A percentile compares a stretch with the other conserved stretches of the same genome.
Conservation (phyloP, 2,888 invertebrate species). For the Choristoneura rosaceana region DNA sequence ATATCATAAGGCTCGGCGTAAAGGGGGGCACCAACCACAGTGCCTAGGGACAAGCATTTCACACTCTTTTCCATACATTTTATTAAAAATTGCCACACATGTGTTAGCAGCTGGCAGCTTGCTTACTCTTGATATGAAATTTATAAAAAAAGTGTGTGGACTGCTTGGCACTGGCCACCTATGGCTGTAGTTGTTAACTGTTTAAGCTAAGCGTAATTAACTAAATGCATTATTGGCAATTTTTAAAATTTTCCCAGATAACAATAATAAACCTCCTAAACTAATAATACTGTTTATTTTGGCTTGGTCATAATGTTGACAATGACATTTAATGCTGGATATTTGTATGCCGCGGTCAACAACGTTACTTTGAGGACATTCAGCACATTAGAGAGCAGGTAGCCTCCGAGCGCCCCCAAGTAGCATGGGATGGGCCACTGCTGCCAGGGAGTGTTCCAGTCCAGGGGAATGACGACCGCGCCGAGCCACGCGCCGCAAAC, state of each 20-base stretch:
- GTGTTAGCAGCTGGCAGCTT: no score
- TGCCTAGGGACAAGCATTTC: no score
- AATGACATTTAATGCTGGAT: constrained; percentile 65
- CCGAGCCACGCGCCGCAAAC: constrained; percentile 94
- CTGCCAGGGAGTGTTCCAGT: constrained; percentile 97
- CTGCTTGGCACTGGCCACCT: no score
- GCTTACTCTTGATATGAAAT: no score
- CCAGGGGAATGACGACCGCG: constrained; percentile 93
- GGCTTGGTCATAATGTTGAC: neutral
- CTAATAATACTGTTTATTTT: constrained; percentile 1
- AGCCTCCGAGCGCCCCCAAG: constrained; percentile 88
- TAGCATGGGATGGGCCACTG: constrained; percentile 91
- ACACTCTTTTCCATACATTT: no score
- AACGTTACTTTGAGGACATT: constrained; percentile 77
- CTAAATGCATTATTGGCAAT: neutral
- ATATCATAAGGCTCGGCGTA: no score
- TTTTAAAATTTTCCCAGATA: neutral
- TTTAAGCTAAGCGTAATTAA: neutral
- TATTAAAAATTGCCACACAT: no score
- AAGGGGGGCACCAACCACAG: no score
- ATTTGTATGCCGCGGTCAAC: constrained; percentile 68
- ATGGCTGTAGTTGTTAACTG: no score
- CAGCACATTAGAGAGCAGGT: constrained; percentile 83
- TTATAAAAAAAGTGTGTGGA: no score
- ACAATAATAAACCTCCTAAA: neutral